Evolutionary conservation across 2,888 invertebrate genomes (phyloP).

Genomic region (Cryptops parisi): DNA sequence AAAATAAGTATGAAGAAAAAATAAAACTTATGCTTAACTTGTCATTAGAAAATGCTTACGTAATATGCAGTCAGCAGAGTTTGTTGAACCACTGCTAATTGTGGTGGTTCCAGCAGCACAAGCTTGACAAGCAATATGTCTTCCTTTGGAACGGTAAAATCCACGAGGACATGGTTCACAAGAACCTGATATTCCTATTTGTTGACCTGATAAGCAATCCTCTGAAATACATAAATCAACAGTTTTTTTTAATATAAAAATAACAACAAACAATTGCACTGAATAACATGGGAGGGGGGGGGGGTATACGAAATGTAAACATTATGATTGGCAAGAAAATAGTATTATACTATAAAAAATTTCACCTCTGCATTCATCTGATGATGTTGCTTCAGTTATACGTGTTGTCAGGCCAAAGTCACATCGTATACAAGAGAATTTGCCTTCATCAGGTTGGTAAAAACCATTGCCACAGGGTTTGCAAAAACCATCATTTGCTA

Average conservation of each 20-base stretch:
- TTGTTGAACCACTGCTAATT: constrained; percentile 63
- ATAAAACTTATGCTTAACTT: neutral
- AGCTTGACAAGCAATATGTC: constrained; percentile 70
- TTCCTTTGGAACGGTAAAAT: constrained; percentile 68
- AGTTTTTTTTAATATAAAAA: no score
- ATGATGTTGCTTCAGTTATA: constrained; percentile 54
- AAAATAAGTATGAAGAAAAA: neutral
- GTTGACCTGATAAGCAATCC: constrained; percentile 50
- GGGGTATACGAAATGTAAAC: no score
- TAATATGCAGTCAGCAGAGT: constrained; percentile 78
- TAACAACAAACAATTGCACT: no score
- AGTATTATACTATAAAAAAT: no score
- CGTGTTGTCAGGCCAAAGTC: constrained; percentile 83
- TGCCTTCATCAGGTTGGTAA: constrained; percentile 79
- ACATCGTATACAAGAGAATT: constrained; percentile 75
- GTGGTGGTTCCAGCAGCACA: constrained; percentile 87
- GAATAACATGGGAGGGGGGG: no score
- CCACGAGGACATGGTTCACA: constrained; percentile 87
- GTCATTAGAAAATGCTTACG: constrained; percentile 39
- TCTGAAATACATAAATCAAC: constrained; percentile 39
- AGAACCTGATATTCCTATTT: constrained; percentile 56
- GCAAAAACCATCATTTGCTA: constrained; percentile 80
- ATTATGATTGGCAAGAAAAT: no score
- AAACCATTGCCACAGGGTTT: constrained; percentile 87
- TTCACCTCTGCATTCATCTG: constrained; percentile 24